phyloP scores from a whole-genome alignment of 2,888 invertebrate species.

The Philopedon plagiatum region DNA sequence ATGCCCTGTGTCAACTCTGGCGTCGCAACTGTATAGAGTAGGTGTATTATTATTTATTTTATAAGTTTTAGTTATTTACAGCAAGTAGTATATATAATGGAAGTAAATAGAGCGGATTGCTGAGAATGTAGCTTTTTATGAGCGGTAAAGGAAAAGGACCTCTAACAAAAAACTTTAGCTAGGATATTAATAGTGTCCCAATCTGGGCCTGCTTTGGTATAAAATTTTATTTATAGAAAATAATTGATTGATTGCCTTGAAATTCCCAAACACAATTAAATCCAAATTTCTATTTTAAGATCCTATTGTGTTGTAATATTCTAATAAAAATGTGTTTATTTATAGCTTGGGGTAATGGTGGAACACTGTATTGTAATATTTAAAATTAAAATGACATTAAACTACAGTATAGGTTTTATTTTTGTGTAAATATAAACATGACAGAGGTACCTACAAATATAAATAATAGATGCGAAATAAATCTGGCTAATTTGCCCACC shows the following conservation, averaged over 20 bases:
- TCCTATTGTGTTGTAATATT: constrained; percentile 18
- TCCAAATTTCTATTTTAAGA: constrained; percentile 25
- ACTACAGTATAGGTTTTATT: background rate
- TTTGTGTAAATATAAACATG: background rate
- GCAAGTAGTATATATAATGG: too few relatives aligned
- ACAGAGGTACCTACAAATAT: background rate
- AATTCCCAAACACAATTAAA: constrained; percentile 16
- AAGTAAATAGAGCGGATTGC: too few relatives aligned
- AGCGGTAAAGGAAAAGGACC: too few relatives aligned
- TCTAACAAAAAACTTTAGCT: too few relatives aligned
- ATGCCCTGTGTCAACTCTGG: too few relatives aligned
- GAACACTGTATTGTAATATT: constrained; percentile 31
- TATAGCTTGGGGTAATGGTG: constrained; percentile 14
- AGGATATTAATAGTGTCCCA: too few relatives aligned
- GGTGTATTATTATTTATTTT: too few relatives aligned
- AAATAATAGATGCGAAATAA: too few relatives aligned
- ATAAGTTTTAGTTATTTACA: too few relatives aligned
- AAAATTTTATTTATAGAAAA: constrained; percentile 11
- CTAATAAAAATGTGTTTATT: constrained; percentile 11
- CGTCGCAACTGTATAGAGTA: too few relatives aligned
- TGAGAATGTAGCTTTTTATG: too few relatives aligned
- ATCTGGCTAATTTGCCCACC: too few relatives aligned
- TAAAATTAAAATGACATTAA: background rate
- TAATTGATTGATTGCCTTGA: constrained; percentile 21
- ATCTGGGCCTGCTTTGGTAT: background rate